Evolutionary conservation across 2,113 vertebrate species (phyloP), one percentile per base, ranked within the genome.

Genomic region (Bombycilla garrulus): DNA sequence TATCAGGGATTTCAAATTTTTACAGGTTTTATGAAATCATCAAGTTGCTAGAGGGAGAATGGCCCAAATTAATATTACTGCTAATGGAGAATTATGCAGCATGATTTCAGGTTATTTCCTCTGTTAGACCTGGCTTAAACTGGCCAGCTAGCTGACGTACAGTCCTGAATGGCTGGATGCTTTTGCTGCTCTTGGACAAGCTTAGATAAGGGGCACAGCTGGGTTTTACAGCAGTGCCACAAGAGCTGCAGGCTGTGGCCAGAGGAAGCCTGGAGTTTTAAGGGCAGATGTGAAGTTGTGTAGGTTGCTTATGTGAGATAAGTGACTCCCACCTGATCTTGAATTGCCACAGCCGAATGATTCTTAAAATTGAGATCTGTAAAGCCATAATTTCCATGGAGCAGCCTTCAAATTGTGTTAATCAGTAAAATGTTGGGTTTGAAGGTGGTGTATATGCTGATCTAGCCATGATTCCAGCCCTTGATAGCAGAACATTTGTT

Each of bases 141-240:
- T 71, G 69, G 17, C 13, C 24, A 8, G 42, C 8, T 28, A 3
- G 16, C 15, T 61, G 42, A 7, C 1, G 3, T 28, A 5, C 11
- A 58, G 58, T 40, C 76, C 44, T 53, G 66, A 73, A 17, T 18
- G 2, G 6, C 15, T 6, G 0, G 3, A 3, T 0, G 5, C 20
- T 69, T 90, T 3, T 24, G 44, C 53, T 90, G n/a, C 61, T 47
- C 54, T 65, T 56, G 9, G 44, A 12, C 31, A 11, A n/a, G 22
- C 45, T 69, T 9, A 21, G 62, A 5, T 33, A 15, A 54, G 62
- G 36, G 77, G 44, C 66, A 8, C 36, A 47, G n/a, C 65, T 53
- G 51, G 23, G 8, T 70, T 81, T 87, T 31, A 19, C 40, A 47
- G 3, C 50, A 65, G 56, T 0, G 0, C 48, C 29, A 12, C 22